Base-by-base conservation (phyloP, 53 echinoderm and acorn worm genomes). In the Mesocentrotus franciscanus region DNA sequence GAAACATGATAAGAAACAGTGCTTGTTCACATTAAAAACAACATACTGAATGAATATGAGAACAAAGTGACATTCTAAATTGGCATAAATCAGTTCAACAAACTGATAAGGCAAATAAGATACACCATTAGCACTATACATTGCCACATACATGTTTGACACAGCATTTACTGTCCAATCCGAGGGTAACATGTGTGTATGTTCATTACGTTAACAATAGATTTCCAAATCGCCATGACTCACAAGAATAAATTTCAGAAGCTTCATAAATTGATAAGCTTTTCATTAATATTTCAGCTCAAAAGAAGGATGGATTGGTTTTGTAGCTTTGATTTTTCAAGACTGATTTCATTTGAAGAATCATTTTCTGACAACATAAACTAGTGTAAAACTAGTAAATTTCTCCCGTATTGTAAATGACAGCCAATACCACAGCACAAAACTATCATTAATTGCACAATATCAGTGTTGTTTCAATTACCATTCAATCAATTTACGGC, bases 81-180 rank as follows among this genome's bases (percentile, higher is more conserved):
- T 78, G 17, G 17, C 42, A 81, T 81, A 9, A 17, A 81, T 42
- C 5, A 17, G 39, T 30, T 32, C 32, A 30, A 14, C 76, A 32
- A 32, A 49, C 20, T 84, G 84, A 18, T 49, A 17, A 22, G 22
- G 84, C 84, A 87, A 87, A 42, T 42, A 36, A 20, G 15, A 84
- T 84, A 84, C 12, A 87, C 26, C 57, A 55, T 0, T 12, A 85
- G 55, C 85, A 84, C 87, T 27, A 59, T 58, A 56, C 57, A 87
- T 87, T 57, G 56, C 87, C 57, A 87, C 49, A 33, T 78, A 22
- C 49, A 49, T 13, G n/a, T 87, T 58, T 56, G 58, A 58, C 4
- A 59, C 59, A 56, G n/a, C 11, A 87, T 87, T n/a, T 87, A 11
- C 13, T 57, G 87, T 87, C 87, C 87, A 87, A 87, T 58, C 26